Conservation (phyloP, 2,888 invertebrate species). For the Ochlodes sylvanus region DNA sequence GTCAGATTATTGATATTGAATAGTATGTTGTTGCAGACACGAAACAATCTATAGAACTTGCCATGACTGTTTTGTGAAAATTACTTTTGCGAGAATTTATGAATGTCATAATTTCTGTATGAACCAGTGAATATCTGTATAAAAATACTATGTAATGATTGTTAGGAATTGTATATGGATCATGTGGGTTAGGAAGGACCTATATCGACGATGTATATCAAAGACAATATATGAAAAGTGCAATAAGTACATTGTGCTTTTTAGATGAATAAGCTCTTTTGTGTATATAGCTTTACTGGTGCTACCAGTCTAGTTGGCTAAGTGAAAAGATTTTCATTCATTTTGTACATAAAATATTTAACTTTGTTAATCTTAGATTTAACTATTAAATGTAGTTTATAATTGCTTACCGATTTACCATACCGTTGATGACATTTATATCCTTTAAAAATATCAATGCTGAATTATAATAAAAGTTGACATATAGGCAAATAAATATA, state of each 20-base stretch:
- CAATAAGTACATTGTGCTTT: conserved; percentile 61
- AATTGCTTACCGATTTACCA: background rate
- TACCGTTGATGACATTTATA: background rate
- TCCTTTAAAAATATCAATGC: no score
- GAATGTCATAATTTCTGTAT: background rate
- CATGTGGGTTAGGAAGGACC: background rate
- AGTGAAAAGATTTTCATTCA: conserved; percentile 31
- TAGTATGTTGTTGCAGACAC: conserved; percentile 26
- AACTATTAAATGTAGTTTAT: background rate
- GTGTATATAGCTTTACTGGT: conserved; percentile 46
- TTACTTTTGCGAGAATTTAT: background rate
- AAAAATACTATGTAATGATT: background rate
- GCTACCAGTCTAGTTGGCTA: conserved; percentile 42
- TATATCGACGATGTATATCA: conserved; percentile 41
- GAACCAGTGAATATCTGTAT: background rate
- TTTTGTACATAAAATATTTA: conserved; percentile 17
- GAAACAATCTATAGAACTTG: conserved; percentile 12
- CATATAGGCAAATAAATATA: background rate
- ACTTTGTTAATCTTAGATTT: conserved; percentile 15
- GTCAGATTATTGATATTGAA: conserved; percentile 27
- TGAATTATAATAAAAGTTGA: background rate
- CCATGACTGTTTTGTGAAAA: conserved; percentile 1
- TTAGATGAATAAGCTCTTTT: conserved; percentile 46
- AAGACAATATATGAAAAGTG: conserved; percentile 62
- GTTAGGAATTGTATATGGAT: background rate